phyloP scores from a whole-genome alignment of 2,888 invertebrate genomes.

The Azorinus chamasolen region DNA sequence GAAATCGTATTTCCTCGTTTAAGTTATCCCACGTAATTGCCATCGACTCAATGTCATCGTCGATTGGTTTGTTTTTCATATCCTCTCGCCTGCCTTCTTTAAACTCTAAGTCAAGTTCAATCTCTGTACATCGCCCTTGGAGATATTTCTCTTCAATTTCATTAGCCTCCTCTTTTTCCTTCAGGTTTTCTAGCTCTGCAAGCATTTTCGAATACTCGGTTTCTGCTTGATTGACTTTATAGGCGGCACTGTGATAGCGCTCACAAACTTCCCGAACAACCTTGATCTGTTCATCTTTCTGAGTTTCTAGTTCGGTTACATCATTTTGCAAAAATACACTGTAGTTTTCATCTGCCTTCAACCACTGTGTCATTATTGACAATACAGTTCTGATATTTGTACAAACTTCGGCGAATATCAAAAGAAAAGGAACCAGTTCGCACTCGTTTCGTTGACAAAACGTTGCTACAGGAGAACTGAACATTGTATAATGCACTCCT shows the following conservation, averaged over 20 bases:
- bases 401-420: constrained; percentile 81
- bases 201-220: constrained; percentile 68
- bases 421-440: constrained; percentile 76
- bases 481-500: constrained; percentile 67
- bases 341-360: constrained; percentile 81
- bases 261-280: constrained; percentile 72
- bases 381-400: constrained; percentile 77
- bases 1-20: constrained; percentile 73
- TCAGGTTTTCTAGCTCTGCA: constrained; percentile 67
- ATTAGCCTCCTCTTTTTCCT: constrained; percentile 72
- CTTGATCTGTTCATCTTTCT: constrained; percentile 73
- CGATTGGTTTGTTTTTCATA: constrained; percentile 58
- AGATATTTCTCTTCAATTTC: constrained; percentile 69
- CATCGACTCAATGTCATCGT: constrained; percentile 50
- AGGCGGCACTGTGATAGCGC: constrained; percentile 75
- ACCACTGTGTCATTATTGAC: constrained; percentile 76
- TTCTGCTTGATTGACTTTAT: constrained; percentile 75
- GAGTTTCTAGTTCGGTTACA: constrained; percentile 72
- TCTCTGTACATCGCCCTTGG: constrained; percentile 68
- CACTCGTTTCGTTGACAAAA: constrained; percentile 75
- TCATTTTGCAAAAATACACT: constrained; percentile 78
- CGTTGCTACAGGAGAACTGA: constrained; percentile 71
- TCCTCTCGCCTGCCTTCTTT: constrained; percentile 75
- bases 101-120: constrained; percentile 79
- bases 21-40: constrained; percentile 75